Percentiles rank a stretch among this genome's conserved stretches.
Evolutionary conservation across 2,113 vertebrate species (phyloP).

Genomic region (Cavia aperea): DNA sequence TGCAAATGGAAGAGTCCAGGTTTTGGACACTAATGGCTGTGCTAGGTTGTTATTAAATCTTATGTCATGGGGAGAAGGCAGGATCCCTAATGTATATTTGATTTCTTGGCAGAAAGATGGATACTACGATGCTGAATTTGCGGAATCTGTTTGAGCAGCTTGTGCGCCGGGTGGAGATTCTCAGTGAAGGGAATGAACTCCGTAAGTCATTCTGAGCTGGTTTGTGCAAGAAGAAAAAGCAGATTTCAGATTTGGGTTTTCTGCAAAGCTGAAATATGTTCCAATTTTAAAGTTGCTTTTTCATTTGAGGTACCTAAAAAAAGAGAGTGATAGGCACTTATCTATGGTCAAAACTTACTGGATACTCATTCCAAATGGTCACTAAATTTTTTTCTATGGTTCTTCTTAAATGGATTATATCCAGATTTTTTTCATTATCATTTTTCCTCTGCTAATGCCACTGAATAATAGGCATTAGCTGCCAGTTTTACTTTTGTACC

Average conservation of each 20-base stretch:
- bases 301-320: conserved; percentile 24
- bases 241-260: conserved; percentile 25
- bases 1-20: conserved; percentile 26
- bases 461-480: conserved; percentile 1
- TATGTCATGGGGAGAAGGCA: conserved; percentile 32
- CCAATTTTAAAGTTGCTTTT: conserved; percentile 29
- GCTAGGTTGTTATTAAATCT: conserved; percentile 8
- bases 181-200: conserved; percentile 87
- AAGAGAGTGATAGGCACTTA: background rate
- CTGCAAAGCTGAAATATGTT: conserved; percentile 16
- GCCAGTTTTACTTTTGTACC: background rate
- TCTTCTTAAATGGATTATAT: conserved; percentile 18
- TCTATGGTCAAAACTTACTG: conserved; percentile 6
- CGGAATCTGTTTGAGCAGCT: conserved; percentile 84
- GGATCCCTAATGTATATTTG: conserved; percentile 61
- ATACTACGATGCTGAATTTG: conserved; percentile 79
- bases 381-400: conserved; percentile 29
- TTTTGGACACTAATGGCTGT: conserved; percentile 24
- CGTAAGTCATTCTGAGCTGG: conserved; percentile 81
- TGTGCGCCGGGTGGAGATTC: conserved; percentile 81
- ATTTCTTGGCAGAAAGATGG: conserved; percentile 81
- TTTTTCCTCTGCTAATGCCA: background rate
- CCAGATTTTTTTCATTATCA: conserved; percentile 35
- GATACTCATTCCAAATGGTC: conserved; percentile 6
- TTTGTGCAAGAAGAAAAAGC: conserved; percentile 20